These are phyloP conservation scores for Drosophila meridiana DNA, from an alignment of 2,888 invertebrate species.

Conservation along the genomic window DNA sequence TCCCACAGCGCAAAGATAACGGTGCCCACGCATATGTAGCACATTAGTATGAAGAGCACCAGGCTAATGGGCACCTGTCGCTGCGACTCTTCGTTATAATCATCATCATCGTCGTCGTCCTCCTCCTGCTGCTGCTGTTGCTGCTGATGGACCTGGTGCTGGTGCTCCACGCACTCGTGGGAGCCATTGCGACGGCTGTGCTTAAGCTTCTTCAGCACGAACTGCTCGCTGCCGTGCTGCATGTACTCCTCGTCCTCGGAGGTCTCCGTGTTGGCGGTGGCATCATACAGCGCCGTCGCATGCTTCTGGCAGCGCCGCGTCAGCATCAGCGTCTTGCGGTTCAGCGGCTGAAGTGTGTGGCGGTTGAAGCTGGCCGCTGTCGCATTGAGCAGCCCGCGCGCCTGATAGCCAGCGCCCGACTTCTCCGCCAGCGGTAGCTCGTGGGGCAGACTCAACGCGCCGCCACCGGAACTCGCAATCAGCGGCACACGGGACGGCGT, in stretches of 20 bases:
- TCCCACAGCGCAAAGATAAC: conserved; percentile 92
- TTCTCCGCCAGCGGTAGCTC: conserved; percentile 40
- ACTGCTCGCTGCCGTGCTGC: conserved; percentile 74
- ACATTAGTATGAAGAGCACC: conserved; percentile 89
- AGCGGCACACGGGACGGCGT: conserved; percentile 92
- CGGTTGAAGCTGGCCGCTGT: conserved; percentile 79
- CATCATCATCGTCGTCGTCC: conserved; percentile 44
- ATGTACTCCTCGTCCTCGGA: conserved; percentile 80
- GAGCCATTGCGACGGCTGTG: conserved; percentile 29
- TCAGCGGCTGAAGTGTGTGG: conserved; percentile 75
- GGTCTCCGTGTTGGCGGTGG: conserved; percentile 75
- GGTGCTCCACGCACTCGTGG: conserved; percentile 44
- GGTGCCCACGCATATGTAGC: conserved; percentile 91
- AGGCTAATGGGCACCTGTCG: conserved; percentile 87
- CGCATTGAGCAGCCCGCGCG: conserved; percentile 72
- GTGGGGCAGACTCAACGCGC: conserved; percentile 44
- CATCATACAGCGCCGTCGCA: conserved; percentile 67
- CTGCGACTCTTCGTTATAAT: conserved; percentile 49
- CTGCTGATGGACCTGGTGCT: not conserved
- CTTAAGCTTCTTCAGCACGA: conserved; percentile 68
- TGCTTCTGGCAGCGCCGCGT: conserved; percentile 70
- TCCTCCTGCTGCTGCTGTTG: conserved; percentile 2
- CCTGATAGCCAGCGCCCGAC: conserved; percentile 35
- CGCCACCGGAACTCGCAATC: conserved; percentile 86
- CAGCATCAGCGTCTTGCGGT: conserved; percentile 65